A percentile compares a stretch with the other conserved stretches of the same genome.
Evolutionary conservation across 2,113 vertebrate genomes (phyloP).

Genomic region (Megaceryle torquata): DNA sequence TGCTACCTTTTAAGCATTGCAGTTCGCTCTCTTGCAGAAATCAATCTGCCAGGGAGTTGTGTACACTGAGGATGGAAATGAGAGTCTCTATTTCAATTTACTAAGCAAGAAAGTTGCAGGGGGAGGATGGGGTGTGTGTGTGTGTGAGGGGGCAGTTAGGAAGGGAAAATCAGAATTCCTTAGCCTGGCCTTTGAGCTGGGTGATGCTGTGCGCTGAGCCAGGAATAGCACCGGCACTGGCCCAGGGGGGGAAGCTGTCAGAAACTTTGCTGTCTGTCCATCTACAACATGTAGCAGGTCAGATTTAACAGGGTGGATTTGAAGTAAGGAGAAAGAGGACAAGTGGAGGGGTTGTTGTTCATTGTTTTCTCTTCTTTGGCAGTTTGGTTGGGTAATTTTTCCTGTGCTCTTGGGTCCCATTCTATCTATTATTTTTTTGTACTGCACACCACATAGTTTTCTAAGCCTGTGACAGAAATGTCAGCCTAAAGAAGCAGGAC

Average conservation of each 20-base stretch:
- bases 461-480: not conserved
- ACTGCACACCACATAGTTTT: not conserved
- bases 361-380: not conserved
- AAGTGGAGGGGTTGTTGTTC: not conserved
- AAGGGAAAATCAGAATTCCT: conserved; percentile 30
- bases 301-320: conserved; percentile 6
- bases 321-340: not conserved
- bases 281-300: not conserved
- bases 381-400: not conserved
- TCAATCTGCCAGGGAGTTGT: not conserved
- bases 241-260: not conserved
- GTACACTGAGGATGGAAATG: not conserved
- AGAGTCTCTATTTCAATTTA: conserved; percentile 31
- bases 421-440: conserved; percentile 19
- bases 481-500: not conserved
- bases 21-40: not conserved
- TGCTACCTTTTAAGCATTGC: not conserved
- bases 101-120: conserved; percentile 10
- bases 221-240: not conserved
- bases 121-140: not conserved
- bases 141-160: not conserved
- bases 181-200: not conserved
- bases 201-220: not conserved
- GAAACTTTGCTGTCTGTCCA: not conserved
- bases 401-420: not conserved